Conservation (phyloP, 2,113 vertebrate genomes). For the Syngnathoides biaculeatus region DNA sequence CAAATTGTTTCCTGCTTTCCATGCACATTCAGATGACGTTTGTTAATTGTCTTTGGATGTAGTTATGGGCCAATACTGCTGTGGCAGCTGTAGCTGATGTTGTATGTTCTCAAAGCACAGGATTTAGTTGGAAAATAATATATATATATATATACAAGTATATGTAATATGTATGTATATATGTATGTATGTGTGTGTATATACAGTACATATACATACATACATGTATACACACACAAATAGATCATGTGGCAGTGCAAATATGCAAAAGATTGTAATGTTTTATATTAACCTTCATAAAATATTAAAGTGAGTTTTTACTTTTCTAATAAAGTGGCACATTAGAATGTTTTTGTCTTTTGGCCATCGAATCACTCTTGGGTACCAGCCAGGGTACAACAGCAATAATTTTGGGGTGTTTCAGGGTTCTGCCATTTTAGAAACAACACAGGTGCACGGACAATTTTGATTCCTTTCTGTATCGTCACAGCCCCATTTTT, state of each 20-base stretch:
- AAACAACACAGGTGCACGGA: no score
- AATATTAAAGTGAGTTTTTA: conserved; percentile 78
- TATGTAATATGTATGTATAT: not conserved
- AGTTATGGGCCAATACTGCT: conserved; percentile 68
- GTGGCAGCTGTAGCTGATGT: conserved; percentile 69
- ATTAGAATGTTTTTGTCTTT: conserved; percentile 53
- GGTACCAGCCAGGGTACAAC: not conserved
- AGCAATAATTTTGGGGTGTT: not conserved
- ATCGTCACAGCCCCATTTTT: no score
- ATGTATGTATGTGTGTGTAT: not conserved
- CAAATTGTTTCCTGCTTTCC: conserved; percentile 61
- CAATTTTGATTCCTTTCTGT: no score
- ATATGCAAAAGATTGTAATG: conserved; percentile 78
- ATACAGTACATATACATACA: conserved; percentile 53
- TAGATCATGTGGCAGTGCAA: conserved; percentile 69
- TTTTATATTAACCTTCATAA: conserved; percentile 78
- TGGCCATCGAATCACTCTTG: conserved; percentile 26
- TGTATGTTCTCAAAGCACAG: conserved; percentile 69
- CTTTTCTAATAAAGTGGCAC: conserved; percentile 82
- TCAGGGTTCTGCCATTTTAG: no score
- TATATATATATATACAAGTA: not conserved
- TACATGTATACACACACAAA: conserved; percentile 56
- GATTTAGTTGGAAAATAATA: conserved; percentile 65
- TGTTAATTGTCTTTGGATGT: conserved; percentile 63
- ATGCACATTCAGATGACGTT: conserved; percentile 63